phyloP scores from a whole-genome alignment of 2,888 invertebrate genomes.

The Mystacides longicornis region DNA sequence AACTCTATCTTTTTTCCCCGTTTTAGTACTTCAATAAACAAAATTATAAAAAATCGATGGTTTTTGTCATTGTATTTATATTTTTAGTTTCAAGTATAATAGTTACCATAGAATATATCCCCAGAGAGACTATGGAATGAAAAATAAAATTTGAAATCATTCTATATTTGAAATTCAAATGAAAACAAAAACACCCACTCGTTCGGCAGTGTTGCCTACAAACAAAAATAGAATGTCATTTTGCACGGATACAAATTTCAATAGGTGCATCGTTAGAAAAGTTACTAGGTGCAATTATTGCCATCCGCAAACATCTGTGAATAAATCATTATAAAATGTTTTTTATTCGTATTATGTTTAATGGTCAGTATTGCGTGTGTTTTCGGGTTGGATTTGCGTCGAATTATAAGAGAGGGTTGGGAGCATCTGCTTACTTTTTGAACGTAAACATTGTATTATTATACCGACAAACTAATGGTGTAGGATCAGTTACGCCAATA shows the following conservation, averaged over 20 bases:
- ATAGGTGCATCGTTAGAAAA: conserved; percentile 18
- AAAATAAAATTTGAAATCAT: too few relatives aligned
- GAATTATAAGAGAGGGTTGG: neutral
- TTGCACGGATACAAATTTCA: conserved; percentile 20
- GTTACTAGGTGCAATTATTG: too few relatives aligned
- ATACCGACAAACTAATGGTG: conserved; percentile 20
- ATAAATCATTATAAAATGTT: neutral
- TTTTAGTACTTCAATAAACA: too few relatives aligned
- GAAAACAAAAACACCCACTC: conserved; percentile 7
- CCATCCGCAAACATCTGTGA: too few relatives aligned
- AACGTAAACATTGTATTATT: conserved; percentile 16
- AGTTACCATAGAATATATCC: too few relatives aligned
- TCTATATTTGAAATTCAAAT: neutral
- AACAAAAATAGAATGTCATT: conserved; percentile 21
- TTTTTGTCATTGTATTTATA: too few relatives aligned
- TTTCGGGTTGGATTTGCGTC: neutral
- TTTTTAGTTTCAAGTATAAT: too few relatives aligned
- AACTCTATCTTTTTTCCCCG: too few relatives aligned
- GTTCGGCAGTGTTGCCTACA: conserved; percentile 1
- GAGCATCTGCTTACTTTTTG: conserved; percentile 12
- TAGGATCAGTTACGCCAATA: conserved; percentile 13
- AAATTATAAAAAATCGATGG: too few relatives aligned
- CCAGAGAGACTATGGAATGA: too few relatives aligned
- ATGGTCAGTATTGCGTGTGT: neutral
- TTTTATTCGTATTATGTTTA: neutral